Percentiles rank a stretch among this genome's conserved stretches.
These are phyloP conservation scores for Anagyrus pseudococci DNA, from an alignment of 2,888 invertebrate genomes.

Conservation along the genomic window DNA sequence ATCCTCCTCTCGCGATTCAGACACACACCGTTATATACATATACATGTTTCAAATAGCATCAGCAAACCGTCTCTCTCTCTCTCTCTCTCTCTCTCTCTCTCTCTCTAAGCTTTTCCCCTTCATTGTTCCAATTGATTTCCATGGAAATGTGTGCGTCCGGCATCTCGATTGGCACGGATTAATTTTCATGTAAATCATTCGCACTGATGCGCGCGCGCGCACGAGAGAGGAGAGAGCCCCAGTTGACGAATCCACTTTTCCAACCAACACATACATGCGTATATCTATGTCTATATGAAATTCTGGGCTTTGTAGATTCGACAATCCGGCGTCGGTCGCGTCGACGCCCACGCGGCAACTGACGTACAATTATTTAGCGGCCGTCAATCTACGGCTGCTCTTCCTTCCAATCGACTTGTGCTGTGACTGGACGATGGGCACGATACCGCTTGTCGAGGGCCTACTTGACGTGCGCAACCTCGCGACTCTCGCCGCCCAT, in stretches of 20 bases:
- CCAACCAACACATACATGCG: no score
- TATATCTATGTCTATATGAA: no score
- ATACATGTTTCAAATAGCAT: no score
- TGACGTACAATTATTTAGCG: constrained; percentile 92
- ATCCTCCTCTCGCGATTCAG: no score
- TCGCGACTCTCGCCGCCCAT: constrained; percentile 78
- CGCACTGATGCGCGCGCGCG: no score
- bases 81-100: no score
- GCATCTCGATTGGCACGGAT: background rate
- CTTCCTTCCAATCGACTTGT: constrained; percentile 86
- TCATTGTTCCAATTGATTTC: constrained; percentile 2
- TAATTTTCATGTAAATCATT: constrained; percentile 1
- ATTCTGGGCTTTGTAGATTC: constrained; percentile 69
- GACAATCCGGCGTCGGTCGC: constrained; percentile 97
- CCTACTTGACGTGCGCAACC: constrained; percentile 80
- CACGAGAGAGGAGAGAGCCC: no score
- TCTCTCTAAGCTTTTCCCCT: no score
- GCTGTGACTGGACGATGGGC: constrained; percentile 99
- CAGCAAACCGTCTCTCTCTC: no score
- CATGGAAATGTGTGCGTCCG: background rate
- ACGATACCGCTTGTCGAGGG: constrained; percentile 86
- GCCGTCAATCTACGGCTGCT: constrained; percentile 91
- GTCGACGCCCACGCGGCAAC: constrained; percentile 80
- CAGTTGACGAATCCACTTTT: no score
- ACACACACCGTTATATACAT: no score